These are phyloP conservation scores for Bruchidius siliquastri DNA, from an alignment of 2,888 invertebrate species.

Conservation along the genomic window DNA sequence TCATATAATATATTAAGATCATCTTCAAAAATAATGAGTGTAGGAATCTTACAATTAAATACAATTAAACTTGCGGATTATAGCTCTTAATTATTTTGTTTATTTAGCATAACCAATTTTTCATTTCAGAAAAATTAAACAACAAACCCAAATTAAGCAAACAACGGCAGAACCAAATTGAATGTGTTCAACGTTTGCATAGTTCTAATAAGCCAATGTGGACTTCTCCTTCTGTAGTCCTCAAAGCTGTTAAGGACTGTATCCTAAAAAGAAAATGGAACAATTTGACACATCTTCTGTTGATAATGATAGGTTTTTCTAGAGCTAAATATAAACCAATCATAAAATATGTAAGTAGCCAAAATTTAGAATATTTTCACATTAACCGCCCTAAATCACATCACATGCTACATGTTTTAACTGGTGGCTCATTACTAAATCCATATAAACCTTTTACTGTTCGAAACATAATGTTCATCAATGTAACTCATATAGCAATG, in stretches of 20 bases:
- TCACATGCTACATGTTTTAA: no score
- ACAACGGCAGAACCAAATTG: background rate
- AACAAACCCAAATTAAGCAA: background rate
- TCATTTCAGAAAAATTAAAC: background rate
- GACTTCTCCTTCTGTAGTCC: conserved; percentile 18
- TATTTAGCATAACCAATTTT: no score
- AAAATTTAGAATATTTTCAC: background rate
- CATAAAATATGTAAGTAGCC: conserved; percentile 16
- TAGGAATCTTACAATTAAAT: no score
- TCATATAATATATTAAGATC: no score
- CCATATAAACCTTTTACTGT: no score
- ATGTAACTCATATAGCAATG: no score
- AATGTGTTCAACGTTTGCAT: conserved; percentile 12
- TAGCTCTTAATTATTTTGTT: no score
- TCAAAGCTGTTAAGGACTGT: conserved; percentile 22
- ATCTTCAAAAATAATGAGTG: no score
- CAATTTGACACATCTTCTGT: conserved; percentile 21
- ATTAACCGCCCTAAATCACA: no score
- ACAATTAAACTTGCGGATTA: no score
- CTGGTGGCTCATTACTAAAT: no score
- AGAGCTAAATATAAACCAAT: conserved; percentile 12
- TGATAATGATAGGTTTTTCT: conserved; percentile 18
- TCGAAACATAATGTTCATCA: no score
- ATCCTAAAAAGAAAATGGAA: conserved; percentile 25
- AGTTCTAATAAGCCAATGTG: conserved; percentile 6